Evolutionary conservation across 2,888 invertebrate species (phyloP).

Genomic region (Cantharis nigra): DNA sequence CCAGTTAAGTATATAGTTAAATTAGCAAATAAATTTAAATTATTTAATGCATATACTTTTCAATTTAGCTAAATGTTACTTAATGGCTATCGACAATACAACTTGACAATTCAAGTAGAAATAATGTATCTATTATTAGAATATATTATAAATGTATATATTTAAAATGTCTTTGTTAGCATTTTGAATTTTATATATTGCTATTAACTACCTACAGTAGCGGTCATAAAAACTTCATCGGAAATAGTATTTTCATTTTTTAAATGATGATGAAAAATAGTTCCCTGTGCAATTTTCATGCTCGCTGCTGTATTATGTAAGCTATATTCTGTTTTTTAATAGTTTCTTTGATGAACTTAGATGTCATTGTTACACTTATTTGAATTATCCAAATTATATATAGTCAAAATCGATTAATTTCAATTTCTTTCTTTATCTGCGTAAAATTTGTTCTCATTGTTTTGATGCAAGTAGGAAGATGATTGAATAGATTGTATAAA

Average conservation of each 20-base stretch:
- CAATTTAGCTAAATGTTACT: neutral
- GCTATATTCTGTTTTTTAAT: neutral
- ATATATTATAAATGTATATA: neutral
- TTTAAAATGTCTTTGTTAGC: neutral
- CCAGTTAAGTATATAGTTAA: neutral
- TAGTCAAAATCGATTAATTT: neutral
- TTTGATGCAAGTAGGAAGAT: neutral
- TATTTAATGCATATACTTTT: neutral
- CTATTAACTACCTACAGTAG: no score
- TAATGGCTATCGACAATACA: neutral
- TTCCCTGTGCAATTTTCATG: no score
- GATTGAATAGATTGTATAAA: neutral
- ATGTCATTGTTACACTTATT: neutral
- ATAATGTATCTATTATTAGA: neutral
- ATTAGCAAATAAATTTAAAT: neutral
- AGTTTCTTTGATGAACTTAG: neutral
- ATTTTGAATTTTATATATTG: neutral
- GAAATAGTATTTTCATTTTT: no score
- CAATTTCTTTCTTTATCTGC: neutral
- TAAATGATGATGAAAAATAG: no score
- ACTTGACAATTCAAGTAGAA: neutral
- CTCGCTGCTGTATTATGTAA: neutral
- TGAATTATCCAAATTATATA: neutral
- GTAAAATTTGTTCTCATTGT: neutral
- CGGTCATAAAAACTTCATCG: no score